phyloP scores from a whole-genome alignment of 2,113 vertebrate genomes.

The Bucco capensis region DNA sequence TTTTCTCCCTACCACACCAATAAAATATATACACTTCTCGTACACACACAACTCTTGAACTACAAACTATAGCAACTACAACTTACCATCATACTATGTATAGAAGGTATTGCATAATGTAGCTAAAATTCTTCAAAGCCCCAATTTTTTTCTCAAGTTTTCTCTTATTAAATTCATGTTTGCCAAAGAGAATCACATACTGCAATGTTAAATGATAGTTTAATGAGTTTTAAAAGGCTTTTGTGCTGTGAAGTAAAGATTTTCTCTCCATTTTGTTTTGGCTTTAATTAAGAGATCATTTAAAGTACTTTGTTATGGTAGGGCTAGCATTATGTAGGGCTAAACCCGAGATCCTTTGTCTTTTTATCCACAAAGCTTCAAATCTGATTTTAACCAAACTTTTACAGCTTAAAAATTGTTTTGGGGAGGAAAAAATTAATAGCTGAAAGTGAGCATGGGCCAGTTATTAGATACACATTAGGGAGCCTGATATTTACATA shows the following conservation, averaged over 20 bases:
- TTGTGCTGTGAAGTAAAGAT: neutral
- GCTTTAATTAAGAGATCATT: neutral
- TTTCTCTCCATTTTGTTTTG: neutral
- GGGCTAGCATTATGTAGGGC: too few relatives aligned
- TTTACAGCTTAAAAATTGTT: neutral
- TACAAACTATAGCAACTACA: neutral
- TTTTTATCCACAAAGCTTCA: neutral
- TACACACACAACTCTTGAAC: neutral
- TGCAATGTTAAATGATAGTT: neutral
- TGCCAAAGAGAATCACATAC: neutral
- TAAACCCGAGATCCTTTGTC: neutral
- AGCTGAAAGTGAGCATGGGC: neutral
- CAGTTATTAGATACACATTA: neutral
- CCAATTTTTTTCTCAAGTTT: neutral
- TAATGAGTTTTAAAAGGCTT: neutral
- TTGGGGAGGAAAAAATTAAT: neutral
- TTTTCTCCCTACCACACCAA: neutral
- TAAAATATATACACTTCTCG: neutral
- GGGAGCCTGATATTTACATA: constrained; percentile 8
- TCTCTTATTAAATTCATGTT: neutral
- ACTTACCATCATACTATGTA: neutral
- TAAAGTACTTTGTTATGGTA: neutral
- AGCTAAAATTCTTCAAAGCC: neutral
- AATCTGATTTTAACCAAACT: neutral
- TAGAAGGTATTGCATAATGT: neutral